Conservation (phyloP, 2,113 vertebrate species). For the Otus sunia region DNA sequence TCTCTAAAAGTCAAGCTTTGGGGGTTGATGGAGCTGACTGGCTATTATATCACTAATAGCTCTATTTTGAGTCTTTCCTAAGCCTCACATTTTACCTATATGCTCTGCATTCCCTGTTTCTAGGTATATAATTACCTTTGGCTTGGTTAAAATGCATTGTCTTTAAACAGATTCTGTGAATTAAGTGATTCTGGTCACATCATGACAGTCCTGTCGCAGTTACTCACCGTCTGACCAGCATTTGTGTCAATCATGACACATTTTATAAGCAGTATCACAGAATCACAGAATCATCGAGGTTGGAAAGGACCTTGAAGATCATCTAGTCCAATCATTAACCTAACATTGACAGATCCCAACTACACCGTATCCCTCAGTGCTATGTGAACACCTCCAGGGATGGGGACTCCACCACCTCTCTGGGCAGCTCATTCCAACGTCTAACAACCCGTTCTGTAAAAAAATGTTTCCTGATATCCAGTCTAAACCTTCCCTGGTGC, state of each 20-base stretch:
- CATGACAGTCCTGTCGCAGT: background rate
- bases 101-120: background rate
- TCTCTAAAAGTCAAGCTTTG: background rate
- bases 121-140: background rate
- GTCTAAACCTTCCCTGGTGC: too few relatives aligned
- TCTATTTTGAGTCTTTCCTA: background rate
- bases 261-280: background rate
- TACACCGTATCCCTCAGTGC: too few relatives aligned
- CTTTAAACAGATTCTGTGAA: background rate
- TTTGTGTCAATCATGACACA: background rate
- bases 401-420: too few relatives aligned
- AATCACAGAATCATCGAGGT: too few relatives aligned
- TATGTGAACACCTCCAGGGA: too few relatives aligned
- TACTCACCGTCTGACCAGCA: background rate
- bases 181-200: background rate
- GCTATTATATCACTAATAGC: background rate
- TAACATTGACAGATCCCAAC: too few relatives aligned
- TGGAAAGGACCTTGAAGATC: too few relatives aligned
- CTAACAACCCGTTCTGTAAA: too few relatives aligned
- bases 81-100: background rate
- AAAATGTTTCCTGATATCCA: too few relatives aligned
- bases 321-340: too few relatives aligned
- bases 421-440: too few relatives aligned
- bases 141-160: background rate
- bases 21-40: background rate